Evolutionary conservation across 2,797 vertebrate species (phyloP), one percentile per base, ranked within the genome.

Genomic region (Eulemur albifrons): DNA sequence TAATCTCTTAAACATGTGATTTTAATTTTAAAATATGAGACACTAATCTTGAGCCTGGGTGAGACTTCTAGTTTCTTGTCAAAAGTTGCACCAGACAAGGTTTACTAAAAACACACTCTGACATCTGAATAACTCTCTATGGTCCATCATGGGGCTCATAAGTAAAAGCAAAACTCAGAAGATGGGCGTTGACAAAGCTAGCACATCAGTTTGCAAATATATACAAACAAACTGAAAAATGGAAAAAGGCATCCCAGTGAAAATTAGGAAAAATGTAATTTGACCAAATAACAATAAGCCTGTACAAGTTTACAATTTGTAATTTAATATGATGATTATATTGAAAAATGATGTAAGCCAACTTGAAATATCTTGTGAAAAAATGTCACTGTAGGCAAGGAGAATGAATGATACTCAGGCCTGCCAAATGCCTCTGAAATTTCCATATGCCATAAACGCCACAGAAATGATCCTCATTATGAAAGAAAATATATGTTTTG

Each of bases 301-400:
- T 61, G 5, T 7, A 11, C 21, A 84, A 80, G 2, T 73, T 59
- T 81, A 54, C n/a, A 14, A 20, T 59, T 80, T 96, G 1, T 91
- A 52, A 81, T 93, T 52, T 48, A 85, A 63, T 72, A 52, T 65
- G 21, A 50, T 87, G 2, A 52, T 88, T 38, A 17, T 52, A 23
- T 73, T 52, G 35, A 81, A 95, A 93, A 87, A 50, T 81, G 30
- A 82, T 82, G 54, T 52, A 84, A 93, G 54, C 93, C 23, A 69
- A 91, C 57, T 92, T 52, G 76, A 87, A 57, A 67, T 90, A 35
- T 2, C 65, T 43, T 92, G 6, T n/a, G 61, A 5, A 70, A 88
- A 82, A 77, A 88, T 90, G 18, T 84, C n/a, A 32, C 7, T 50
- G 13, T 80, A 80, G 18, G 4, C 27, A 85, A 88, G 32, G 12